Conservation (phyloP, 2,113 vertebrate species). For the Upupa epops region DNA sequence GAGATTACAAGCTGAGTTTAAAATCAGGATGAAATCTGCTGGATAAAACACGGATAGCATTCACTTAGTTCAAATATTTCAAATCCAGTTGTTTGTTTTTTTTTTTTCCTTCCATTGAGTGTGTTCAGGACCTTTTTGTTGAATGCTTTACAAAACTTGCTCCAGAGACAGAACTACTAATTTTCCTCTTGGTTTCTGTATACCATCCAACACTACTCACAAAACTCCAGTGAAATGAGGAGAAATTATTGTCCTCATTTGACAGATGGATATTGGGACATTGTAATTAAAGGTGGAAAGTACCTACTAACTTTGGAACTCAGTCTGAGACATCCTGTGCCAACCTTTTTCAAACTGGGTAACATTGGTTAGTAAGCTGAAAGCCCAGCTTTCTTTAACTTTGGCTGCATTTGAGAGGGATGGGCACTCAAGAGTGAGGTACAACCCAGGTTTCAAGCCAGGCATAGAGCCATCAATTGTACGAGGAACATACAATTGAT, state of each 20-base stretch:
- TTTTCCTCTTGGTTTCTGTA: conserved; percentile 26
- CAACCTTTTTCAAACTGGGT: neutral
- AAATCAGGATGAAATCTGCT: neutral
- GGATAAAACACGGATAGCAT: neutral
- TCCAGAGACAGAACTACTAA: conserved; percentile 38
- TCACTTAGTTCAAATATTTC: neutral
- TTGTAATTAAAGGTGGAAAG: neutral
- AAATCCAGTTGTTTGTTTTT: neutral
- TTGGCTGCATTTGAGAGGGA: neutral
- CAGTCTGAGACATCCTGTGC: neutral
- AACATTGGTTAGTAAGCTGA: neutral
- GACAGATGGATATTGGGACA: neutral
- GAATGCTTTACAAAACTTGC: conserved; percentile 34
- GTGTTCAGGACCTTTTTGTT: conserved; percentile 12
- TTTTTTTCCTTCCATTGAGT: neutral
- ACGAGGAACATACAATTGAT: neutral
- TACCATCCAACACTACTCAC: conserved; percentile 1
- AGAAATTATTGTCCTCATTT: conserved; percentile 27
- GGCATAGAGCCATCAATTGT: neutral
- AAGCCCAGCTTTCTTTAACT: neutral
- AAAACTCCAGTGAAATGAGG: neutral
- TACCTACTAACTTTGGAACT: neutral
- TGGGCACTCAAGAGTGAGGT: neutral
- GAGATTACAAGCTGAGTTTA: neutral
- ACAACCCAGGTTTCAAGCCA: neutral